A percentile compares a stretch with the other conserved stretches of the same genome.
Conservation (phyloP, 2,113 vertebrate species). For the Pseudois nayaur region DNA sequence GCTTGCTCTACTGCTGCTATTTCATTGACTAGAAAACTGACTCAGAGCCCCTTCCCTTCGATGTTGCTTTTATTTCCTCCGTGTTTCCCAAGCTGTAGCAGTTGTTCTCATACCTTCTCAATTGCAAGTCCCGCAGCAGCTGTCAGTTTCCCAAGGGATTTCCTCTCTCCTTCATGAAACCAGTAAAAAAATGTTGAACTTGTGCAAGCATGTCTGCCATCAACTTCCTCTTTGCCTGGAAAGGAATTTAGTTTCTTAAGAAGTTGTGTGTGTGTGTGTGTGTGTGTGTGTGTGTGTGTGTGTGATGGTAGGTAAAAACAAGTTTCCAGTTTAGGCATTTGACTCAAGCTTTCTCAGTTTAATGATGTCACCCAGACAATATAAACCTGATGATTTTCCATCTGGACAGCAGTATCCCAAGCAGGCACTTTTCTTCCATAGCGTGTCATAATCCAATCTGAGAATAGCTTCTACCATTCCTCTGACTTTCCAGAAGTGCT, state of each 20-base stretch:
- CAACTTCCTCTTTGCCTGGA: neutral
- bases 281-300: neutral
- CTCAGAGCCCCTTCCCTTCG: neutral
- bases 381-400: neutral
- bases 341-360: neutral
- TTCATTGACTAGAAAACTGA: neutral
- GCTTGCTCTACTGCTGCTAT: too few relatives aligned
- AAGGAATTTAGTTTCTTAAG: neutral
- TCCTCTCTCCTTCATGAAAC: neutral
- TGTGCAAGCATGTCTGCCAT: neutral
- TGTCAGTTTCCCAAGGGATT: neutral
- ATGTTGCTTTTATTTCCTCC: neutral
- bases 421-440: neutral
- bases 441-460: neutral
- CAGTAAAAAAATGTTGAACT: neutral
- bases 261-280: neutral
- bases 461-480: neutral
- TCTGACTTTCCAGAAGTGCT: neutral
- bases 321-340: neutral
- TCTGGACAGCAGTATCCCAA: neutral
- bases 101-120: neutral
- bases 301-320: neutral
- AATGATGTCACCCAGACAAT: neutral
- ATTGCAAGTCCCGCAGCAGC: neutral
- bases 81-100: neutral